Percentiles rank a stretch among this genome's conserved stretches.
Conservation (phyloP, 1,140 invertebrate species). For the Gryllus bimaculatus region DNA sequence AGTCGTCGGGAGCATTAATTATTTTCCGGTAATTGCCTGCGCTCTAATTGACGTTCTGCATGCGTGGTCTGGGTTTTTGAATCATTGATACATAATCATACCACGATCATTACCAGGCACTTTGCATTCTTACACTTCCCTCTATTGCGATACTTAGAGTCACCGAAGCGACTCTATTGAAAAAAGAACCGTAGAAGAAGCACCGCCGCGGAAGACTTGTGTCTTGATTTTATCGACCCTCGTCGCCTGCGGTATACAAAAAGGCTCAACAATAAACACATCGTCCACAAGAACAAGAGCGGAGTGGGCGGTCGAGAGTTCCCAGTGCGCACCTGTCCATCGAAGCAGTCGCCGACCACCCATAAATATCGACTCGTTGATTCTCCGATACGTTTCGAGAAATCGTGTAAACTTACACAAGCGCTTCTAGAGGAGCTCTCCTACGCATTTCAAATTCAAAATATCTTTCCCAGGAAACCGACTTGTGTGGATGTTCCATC, state of each 20-base stretch:
- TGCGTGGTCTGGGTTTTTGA: background rate
- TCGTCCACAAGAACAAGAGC: background rate
- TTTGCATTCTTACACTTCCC: background rate
- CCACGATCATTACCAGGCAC: background rate
- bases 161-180: background rate
- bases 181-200: background rate
- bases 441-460: too few species aligned
- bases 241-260: background rate
- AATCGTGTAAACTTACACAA: too few species aligned
- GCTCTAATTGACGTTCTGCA: background rate
- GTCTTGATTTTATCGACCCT: background rate
- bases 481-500: too few species aligned
- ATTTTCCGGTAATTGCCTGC: background rate
- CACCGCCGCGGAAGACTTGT: background rate
- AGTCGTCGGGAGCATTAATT: background rate
- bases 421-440: too few species aligned
- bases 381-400: too few species aligned
- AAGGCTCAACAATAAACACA: background rate
- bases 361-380: too few species aligned
- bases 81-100: constrained; percentile 2
- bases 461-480: too few species aligned
- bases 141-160: background rate
- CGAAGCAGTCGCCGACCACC: too few species aligned
- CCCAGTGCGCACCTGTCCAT: background rate
- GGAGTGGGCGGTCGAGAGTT: background rate